Base-by-base conservation (phyloP, 2,113 vertebrate species). In the Pluvialis apricaria region DNA sequence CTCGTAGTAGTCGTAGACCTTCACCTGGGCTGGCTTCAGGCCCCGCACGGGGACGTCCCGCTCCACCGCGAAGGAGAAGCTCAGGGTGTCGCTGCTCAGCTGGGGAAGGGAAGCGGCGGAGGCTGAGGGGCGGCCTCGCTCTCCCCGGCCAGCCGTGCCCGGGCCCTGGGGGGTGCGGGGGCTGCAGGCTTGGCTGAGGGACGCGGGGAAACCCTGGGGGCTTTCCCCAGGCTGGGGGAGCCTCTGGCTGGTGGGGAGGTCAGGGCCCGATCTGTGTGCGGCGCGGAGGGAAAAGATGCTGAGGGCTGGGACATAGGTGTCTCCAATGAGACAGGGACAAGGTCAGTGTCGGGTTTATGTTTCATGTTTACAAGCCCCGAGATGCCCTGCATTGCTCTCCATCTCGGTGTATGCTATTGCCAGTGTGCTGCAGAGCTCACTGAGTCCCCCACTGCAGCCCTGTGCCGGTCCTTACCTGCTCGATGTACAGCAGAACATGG, bases 1-100 rank as follows among this genome's bases (percentile, higher is more conserved):
- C 94, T 99, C 98, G 38, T 99, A 99, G 95, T 99, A 99, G 97
- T 99, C 99, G 7, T 99, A 99, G 93, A 98, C 95, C 95, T 97
- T 97, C 80, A 99, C 96, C 60, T 97, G 96, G 14, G 99, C 98
- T 54, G 99, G 98, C 86, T 98, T 98, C 90, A 99, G 97, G 92
- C 97, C 98, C 38, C 95, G 60, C 42, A 99, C 98, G 13, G 76
- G 86, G 44, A 98, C 51, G 70, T 98, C 95, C 92, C 95, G 97
- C 82, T 98, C 83, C 55, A 99, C 95, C 1, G 16, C 49, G 90
- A 96, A 99, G 90, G 52, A 55, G 57, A 97, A 98, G 97, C 65
- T 90, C 87, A 85, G 9, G 32, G 19, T 72, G 44, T 92, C 29
- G 19, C 58, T 96, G 85, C 81, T 78, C 90, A 98, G 77, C 98